These are phyloP conservation scores for Pomatostomus ruficeps DNA, from an alignment of 2,113 vertebrate genomes.

Conservation along the genomic window DNA sequence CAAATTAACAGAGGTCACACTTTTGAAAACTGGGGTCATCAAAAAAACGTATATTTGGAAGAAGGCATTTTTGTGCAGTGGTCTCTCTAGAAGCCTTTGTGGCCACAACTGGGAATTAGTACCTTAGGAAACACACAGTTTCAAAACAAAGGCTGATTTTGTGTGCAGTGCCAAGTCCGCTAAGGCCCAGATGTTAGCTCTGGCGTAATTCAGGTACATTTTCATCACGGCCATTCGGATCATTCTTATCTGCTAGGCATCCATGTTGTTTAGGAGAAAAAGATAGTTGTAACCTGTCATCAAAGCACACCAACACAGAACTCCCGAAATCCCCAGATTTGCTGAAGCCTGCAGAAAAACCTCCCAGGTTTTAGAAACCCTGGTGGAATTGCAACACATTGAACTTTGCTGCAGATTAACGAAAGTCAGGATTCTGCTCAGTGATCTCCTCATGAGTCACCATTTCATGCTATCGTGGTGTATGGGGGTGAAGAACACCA, in stretches of 20 bases:
- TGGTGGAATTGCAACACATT: background rate
- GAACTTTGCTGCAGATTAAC: background rate
- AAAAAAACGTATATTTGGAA: background rate
- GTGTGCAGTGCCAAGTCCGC: background rate
- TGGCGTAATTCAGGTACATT: background rate
- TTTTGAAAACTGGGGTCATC: constrained; percentile 33
- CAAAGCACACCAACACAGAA: background rate
- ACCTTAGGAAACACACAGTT: background rate
- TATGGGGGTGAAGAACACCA: background rate
- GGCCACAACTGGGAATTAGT: background rate
- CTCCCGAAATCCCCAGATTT: background rate
- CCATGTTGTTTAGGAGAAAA: background rate
- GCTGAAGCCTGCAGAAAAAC: background rate
- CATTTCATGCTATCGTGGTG: background rate
- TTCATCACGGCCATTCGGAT: background rate
- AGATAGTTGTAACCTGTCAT: background rate
- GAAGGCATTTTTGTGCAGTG: background rate
- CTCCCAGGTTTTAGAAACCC: background rate
- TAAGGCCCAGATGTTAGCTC: constrained; percentile 13
- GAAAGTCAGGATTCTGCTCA: background rate
- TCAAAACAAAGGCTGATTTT: constrained; percentile 36
- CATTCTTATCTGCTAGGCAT: background rate
- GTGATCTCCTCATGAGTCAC: background rate
- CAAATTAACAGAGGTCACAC: constrained; percentile 57
- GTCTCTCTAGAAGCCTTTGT: background rate